These are phyloP conservation scores for Chirona hameri DNA, from an alignment of 2,888 invertebrate genomes.

Conservation along the genomic window DNA sequence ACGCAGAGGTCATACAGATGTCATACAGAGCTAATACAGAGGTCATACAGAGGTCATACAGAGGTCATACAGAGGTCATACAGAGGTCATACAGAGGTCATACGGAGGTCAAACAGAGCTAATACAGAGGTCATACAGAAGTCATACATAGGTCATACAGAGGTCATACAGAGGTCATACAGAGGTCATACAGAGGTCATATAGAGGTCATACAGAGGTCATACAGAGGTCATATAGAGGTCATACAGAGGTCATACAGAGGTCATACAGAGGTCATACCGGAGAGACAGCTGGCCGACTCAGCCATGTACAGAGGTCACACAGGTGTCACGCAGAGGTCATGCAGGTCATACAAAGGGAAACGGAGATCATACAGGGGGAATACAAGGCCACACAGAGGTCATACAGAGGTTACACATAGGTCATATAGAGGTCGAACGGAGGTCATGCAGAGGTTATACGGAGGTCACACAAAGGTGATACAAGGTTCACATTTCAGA, in stretches of 20 bases:
- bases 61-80: background rate
- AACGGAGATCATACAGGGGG: background rate
- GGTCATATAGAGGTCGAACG: background rate
- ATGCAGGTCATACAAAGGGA: background rate
- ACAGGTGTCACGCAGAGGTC: constrained; percentile 41
- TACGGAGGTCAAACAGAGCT: too few relatives aligned
- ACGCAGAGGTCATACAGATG: too few relatives aligned
- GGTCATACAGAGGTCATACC: background rate
- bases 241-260: background rate
- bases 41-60: background rate
- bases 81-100: background rate
- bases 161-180: background rate
- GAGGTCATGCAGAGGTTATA: background rate
- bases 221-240: background rate
- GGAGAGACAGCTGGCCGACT: too few relatives aligned
- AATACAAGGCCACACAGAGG: background rate
- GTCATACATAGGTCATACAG: background rate
- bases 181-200: background rate
- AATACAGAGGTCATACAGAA: background rate
- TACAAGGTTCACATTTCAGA: too few relatives aligned
- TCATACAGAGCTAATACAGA: too few relatives aligned
- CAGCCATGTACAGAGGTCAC: background rate
- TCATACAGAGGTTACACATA: too few relatives aligned
- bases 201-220: background rate
- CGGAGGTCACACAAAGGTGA: background rate